phyloP scores from a whole-genome alignment of 2,888 invertebrate species.

The Diplazon laetatorius region DNA sequence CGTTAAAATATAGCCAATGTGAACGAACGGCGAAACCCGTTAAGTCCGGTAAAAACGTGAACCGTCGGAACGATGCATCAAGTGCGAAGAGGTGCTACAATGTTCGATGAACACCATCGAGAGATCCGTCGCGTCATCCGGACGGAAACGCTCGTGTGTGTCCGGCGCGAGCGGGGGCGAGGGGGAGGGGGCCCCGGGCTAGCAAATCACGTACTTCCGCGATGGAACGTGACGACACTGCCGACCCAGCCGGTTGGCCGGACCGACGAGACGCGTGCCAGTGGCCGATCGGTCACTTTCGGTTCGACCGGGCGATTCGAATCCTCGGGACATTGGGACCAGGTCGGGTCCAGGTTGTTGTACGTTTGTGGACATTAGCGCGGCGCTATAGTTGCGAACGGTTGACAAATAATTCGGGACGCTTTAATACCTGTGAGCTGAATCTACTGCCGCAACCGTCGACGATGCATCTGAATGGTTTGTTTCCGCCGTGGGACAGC shows the following conservation, averaged over 20 bases:
- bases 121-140: background rate
- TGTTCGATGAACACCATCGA: too few species aligned
- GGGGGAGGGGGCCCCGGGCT: too few species aligned
- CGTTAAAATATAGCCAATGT: too few species aligned
- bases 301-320: conserved; percentile 20
- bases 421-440: conserved; percentile 90
- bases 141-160: background rate
- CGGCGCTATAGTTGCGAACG: conserved; percentile 20
- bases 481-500: conserved; percentile 93
- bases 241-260: conserved; percentile 19
- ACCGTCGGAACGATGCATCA: conserved; percentile 14
- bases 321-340: too few species aligned
- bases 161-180: too few species aligned
- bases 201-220: conserved; percentile 45
- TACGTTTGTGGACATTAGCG: too few species aligned
- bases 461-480: conserved; percentile 97
- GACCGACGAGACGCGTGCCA: conserved; percentile 36
- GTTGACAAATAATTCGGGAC: conserved; percentile 43
- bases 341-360: too few species aligned
- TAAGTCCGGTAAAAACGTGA: conserved; percentile 12
- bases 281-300: conserved; percentile 34
- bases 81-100: conserved; percentile 26
- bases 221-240: conserved; percentile 25
- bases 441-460: conserved; percentile 95
- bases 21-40: conserved; percentile 36